Evolutionary conservation across 2,113 vertebrate species (phyloP), one percentile per base, ranked within the genome.

Genomic region (Eupsittula cactorum): DNA sequence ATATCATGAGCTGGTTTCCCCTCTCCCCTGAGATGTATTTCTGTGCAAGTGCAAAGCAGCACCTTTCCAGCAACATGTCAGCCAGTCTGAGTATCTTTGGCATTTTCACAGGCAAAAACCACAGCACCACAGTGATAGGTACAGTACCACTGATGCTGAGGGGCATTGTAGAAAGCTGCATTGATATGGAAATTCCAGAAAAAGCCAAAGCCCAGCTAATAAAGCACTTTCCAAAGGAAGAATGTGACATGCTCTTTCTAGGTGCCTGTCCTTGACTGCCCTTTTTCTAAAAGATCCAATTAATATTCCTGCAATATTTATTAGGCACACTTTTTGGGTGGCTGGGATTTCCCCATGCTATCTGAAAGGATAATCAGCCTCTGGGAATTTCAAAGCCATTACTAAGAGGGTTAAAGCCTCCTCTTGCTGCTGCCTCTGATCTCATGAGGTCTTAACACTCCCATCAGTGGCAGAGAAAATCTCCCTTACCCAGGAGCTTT

Each of bases 281-380:
- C 80, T 93, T 88, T 96, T 94, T 92, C 94, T 80, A 47, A 85
- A 81, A 67, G 62, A 93, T 55, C 77, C 42, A 60, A 64, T 96
- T 92, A 89, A 76, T 55, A 65, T 65, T 70, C 68, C 65, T 14
- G 6, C 37, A 76, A 68, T 94, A 80, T 83, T 71, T 90, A 88
- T 90, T 86, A 93, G 41, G 42, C 13, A 13, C 39, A 1, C 35
- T 77, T 49, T 27, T 90, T 71, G 60, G 55, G 27, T 41, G 19
- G 33, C 68, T 64, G 86, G 93, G 88, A 75, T 95, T 90, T 92
- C 86, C 93, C 74, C 2, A 1, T 16, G 23, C 33, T 77, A 35
- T 46, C 67, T 29, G 75, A 74, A 70, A 67, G 50, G 71, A 60
- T 63, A 62, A 73, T 74, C 82, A 63, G 28, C 47, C 44, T 20